Conservation (phyloP, 2,797 vertebrate species). For the Rhinella marina region DNA sequence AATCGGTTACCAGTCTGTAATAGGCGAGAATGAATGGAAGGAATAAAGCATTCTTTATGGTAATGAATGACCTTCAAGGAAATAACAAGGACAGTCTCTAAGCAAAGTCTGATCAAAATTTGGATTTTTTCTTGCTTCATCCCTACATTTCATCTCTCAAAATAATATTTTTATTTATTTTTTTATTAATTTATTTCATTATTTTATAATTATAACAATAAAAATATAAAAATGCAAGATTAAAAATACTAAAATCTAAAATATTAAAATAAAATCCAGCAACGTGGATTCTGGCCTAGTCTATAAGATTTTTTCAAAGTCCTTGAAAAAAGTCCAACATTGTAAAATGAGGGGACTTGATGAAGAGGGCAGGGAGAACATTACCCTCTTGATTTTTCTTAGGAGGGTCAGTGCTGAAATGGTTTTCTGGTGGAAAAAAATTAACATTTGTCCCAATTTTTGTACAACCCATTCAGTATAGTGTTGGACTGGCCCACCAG, state of each 20-base stretch:
- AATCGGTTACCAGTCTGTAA: slow-evolving; percentile 72
- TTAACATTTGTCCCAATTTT: too few relatives aligned
- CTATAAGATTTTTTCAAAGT: not conserved
- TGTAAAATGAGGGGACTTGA: not conserved
- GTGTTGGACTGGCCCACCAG: too few relatives aligned
- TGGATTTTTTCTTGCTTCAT: not conserved
- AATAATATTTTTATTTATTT: not conserved
- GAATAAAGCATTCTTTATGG: slow-evolving; percentile 76
- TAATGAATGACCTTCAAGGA: slow-evolving; percentile 81
- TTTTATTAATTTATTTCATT: too few relatives aligned
- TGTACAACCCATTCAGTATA: too few relatives aligned
- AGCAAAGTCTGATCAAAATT: slow-evolving; percentile 13
- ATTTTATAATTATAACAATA: not conserved
- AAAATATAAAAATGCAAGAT: not conserved
- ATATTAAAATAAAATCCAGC: not conserved
- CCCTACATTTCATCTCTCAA: not conserved
- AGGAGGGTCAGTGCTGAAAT: not conserved
- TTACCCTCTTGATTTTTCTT: not conserved
- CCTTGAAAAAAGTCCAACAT: not conserved
- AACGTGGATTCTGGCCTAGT: not conserved
- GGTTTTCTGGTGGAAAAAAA: too few relatives aligned
- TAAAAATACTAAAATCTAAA: not conserved
- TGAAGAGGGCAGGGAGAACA: not conserved
- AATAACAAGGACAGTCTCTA: slow-evolving; percentile 75
- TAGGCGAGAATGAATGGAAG: slow-evolving; percentile 69